A percentile compares a stretch with the other conserved stretches of the same genome.
Evolutionary conservation across 2,113 vertebrate species (phyloP).

Genomic region (Pandion haliaetus): DNA sequence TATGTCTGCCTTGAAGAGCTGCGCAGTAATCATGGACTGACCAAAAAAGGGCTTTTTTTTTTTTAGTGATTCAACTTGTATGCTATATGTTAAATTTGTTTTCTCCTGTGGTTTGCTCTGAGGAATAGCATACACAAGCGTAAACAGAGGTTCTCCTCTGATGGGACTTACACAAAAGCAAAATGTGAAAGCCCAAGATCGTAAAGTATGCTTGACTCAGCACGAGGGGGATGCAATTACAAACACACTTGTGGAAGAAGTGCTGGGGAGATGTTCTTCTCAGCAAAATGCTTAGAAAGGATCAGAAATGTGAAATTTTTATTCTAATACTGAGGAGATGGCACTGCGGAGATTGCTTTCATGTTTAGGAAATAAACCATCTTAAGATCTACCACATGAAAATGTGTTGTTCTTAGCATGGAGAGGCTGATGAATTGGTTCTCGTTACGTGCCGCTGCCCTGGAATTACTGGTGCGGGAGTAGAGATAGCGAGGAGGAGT

Average conservation of each 20-base stretch:
- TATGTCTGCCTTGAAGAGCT: not conserved
- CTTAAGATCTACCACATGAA: not conserved
- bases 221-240: not conserved
- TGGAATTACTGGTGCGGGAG: not conserved
- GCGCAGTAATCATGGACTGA: not conserved
- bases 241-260: not conserved
- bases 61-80: not conserved
- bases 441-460: fast-evolving
- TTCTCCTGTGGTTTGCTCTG: slow-evolving; percentile 21
- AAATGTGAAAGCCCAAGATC: not conserved
- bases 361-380: not conserved
- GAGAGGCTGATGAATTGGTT: not conserved
- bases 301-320: not conserved
- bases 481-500: not conserved
- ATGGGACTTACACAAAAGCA: not conserved
- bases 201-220: not conserved
- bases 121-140: fast-evolving
- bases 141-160: slow-evolving; percentile 3
- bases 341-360: not conserved
- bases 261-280: not conserved
- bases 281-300: not conserved
- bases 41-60: not conserved
- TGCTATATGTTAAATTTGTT: not conserved
- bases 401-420: not conserved
- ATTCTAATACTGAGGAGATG: not conserved